These are phyloP conservation scores for Leptopterna dolabrata DNA, from an alignment of 2,888 invertebrate genomes.

Conservation along the genomic window DNA sequence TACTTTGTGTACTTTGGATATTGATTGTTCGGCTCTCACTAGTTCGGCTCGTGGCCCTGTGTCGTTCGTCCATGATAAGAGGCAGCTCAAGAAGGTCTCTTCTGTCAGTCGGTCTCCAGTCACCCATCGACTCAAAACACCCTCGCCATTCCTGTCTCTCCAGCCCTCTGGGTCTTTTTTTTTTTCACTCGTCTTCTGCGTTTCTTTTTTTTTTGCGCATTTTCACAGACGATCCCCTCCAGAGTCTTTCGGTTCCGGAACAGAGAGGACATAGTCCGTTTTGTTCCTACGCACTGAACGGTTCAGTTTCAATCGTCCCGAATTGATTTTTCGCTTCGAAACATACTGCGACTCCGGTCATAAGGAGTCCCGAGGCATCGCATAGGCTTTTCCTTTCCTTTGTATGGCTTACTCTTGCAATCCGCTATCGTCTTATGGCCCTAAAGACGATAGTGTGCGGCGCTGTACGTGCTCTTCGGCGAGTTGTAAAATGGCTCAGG, in stretches of 20 bases:
- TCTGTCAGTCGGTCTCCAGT: background rate
- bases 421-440: conserved; percentile 24
- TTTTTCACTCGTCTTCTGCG: too few relatives aligned
- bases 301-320: too few relatives aligned
- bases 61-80: background rate
- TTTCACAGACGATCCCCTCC: too few relatives aligned
- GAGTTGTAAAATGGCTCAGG: conserved; percentile 60
- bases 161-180: too few relatives aligned
- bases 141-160: too few relatives aligned
- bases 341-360: background rate
- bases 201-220: too few relatives aligned
- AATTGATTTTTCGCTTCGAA: too few relatives aligned
- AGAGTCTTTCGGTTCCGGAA: too few relatives aligned
- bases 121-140: background rate
- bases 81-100: background rate
- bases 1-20: background rate
- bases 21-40: background rate
- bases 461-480: conserved; percentile 57
- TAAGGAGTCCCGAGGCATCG: background rate
- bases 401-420: conserved; percentile 47
- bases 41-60: background rate
- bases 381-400: background rate
- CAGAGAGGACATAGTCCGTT: too few relatives aligned
- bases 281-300: too few relatives aligned
- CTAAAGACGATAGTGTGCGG: conserved; percentile 52